These are phyloP conservation scores for Accipiter virgatus DNA, from an alignment of 2,113 vertebrate species.

Conservation along the genomic window DNA sequence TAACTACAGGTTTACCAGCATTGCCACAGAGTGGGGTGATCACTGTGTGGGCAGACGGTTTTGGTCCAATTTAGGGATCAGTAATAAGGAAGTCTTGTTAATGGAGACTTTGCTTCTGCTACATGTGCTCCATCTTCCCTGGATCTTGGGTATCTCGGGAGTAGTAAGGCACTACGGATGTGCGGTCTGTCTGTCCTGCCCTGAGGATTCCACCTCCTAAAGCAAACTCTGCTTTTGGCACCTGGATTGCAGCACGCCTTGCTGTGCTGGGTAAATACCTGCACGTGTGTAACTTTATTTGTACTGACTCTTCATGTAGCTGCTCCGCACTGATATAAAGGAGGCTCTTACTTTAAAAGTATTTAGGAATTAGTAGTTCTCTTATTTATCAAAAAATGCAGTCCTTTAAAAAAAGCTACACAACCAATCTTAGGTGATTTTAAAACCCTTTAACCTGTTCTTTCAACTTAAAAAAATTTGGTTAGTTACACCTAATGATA, in stretches of 20 bases:
- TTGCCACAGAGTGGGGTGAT: background rate
- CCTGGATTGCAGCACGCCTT: accelerated
- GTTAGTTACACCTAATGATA: background rate
- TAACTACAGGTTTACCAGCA: constrained; percentile 40
- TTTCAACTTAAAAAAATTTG: background rate
- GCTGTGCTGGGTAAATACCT: background rate
- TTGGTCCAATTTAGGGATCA: background rate
- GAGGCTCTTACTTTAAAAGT: background rate
- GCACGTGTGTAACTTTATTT: background rate
- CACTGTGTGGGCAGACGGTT: background rate
- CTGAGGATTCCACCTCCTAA: background rate
- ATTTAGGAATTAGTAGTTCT: background rate
- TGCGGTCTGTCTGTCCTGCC: background rate
- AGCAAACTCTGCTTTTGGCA: background rate
- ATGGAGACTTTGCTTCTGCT: background rate
- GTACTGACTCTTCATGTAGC: background rate
- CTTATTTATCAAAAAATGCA: background rate
- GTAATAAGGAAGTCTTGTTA: background rate
- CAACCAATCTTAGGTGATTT: background rate
- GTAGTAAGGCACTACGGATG: background rate
- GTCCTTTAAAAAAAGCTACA: background rate
- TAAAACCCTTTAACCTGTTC: background rate
- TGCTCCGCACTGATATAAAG: background rate
- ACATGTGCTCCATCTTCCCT: background rate
- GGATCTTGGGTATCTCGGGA: background rate